These are phyloP conservation scores for Riparia riparia DNA, from an alignment of 2,113 vertebrate genomes.

Conservation along the genomic window DNA sequence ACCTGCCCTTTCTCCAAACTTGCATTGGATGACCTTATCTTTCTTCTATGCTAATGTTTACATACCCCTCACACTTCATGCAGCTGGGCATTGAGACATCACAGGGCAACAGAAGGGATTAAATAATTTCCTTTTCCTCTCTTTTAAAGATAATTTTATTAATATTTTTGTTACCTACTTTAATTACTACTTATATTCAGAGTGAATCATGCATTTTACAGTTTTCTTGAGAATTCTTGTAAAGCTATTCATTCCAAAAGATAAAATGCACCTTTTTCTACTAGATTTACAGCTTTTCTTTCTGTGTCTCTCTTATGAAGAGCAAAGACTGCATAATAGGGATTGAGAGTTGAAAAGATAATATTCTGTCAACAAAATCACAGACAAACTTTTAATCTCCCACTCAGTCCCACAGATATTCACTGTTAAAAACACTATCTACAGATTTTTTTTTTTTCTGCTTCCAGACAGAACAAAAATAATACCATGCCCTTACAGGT, in stretches of 20 bases:
- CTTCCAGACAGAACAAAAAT: not conserved
- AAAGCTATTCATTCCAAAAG: not conserved
- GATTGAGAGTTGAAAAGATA: not conserved
- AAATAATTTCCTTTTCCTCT: not conserved
- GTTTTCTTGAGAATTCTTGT: not conserved
- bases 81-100: not conserved
- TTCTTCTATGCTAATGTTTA: slow-evolving; percentile 6
- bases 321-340: not conserved
- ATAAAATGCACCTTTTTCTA: not conserved
- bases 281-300: not conserved
- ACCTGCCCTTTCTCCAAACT: not conserved
- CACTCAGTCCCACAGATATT: not conserved
- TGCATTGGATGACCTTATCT: not conserved
- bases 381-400: not conserved
- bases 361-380: not conserved
- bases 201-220: not conserved
- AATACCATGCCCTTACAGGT: not conserved
- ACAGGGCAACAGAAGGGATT: not conserved
- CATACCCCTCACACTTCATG: not conserved
- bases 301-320: not conserved
- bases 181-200: not conserved
- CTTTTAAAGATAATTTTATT: not conserved
- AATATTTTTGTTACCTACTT: not conserved
- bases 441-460: not conserved
- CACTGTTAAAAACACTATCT: not conserved